Conservation (phyloP, 1,140 invertebrate species). For the Drosophila novamexicana region DNA sequence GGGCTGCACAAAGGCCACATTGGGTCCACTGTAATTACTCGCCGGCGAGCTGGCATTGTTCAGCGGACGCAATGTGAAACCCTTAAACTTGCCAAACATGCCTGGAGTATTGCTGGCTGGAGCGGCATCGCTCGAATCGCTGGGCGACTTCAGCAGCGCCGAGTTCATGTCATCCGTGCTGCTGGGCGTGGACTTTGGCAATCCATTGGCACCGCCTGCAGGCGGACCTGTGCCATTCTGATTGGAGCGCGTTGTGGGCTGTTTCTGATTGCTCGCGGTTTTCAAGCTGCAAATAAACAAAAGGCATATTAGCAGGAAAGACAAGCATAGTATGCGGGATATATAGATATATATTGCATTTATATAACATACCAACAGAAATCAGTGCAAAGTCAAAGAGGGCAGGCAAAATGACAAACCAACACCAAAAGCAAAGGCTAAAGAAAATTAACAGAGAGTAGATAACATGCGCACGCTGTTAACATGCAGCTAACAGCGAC, state of each 20-base stretch:
- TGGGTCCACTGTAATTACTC: constrained; percentile 73
- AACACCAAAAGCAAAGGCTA: constrained; percentile 44
- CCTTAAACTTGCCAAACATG: constrained; percentile 93
- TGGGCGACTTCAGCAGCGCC: constrained; percentile 85
- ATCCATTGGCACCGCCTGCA: constrained; percentile 60
- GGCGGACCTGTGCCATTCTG: constrained; percentile 69
- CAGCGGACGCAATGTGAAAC: constrained; percentile 91
- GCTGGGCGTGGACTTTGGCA: constrained; percentile 85
- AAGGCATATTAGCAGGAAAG: constrained; percentile 16
- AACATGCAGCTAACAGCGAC: constrained; percentile 12
- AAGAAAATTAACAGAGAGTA: constrained; percentile 11
- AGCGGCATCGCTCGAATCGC: constrained; percentile 85
- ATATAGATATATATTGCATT: constrained; percentile 9
- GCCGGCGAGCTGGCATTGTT: constrained; percentile 66
- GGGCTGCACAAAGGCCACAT: constrained; percentile 84
- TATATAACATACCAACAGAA: constrained; percentile 62
- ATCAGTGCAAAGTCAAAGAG: constrained; percentile 21
- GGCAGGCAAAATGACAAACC: constrained; percentile 39
- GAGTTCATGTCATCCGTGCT: constrained; percentile 88
- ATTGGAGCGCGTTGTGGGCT: constrained; percentile 45
- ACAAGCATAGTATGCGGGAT: too few species aligned
- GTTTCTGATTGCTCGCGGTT: constrained; percentile 58
- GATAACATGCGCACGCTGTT: constrained; percentile 8
- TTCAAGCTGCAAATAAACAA: constrained; percentile 64
- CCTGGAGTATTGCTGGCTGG: constrained; percentile 78